Percentiles rank a stretch among this genome's conserved stretches.
phyloP scores from a whole-genome alignment of 2,113 vertebrate species.

The Colinus virginianus region DNA sequence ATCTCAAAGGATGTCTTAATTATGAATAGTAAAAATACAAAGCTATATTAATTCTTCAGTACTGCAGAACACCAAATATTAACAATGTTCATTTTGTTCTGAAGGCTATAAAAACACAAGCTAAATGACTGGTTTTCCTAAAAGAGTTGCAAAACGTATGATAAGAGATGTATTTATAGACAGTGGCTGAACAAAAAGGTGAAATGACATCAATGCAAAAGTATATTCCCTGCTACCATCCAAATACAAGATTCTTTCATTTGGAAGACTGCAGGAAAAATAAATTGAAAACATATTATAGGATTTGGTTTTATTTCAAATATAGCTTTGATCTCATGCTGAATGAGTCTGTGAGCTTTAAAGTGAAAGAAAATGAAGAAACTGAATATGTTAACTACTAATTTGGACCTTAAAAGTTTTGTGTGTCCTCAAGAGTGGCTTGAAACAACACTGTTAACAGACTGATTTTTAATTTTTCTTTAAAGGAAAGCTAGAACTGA shows the following conservation, averaged over 20 bases:
- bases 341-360: neutral
- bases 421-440: neutral
- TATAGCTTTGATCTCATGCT: neutral
- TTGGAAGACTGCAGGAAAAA: neutral
- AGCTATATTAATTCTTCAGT: neutral
- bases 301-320: neutral
- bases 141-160: neutral
- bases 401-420: neutral
- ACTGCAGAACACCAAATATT: neutral
- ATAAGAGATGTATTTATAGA: neutral
- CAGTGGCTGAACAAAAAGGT: neutral
- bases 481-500: neutral
- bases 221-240: neutral
- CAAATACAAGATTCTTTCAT: neutral
- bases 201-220: fast-evolving
- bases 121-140: neutral
- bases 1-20: neutral
- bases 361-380: neutral
- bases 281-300: neutral
- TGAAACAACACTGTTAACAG: neutral
- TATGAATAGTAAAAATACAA: neutral
- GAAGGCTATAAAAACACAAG: neutral
- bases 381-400: neutral
- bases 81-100: neutral
- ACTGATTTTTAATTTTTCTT: neutral